Conservation (phyloP, 2,888 invertebrate species). For the Meganola albula region DNA sequence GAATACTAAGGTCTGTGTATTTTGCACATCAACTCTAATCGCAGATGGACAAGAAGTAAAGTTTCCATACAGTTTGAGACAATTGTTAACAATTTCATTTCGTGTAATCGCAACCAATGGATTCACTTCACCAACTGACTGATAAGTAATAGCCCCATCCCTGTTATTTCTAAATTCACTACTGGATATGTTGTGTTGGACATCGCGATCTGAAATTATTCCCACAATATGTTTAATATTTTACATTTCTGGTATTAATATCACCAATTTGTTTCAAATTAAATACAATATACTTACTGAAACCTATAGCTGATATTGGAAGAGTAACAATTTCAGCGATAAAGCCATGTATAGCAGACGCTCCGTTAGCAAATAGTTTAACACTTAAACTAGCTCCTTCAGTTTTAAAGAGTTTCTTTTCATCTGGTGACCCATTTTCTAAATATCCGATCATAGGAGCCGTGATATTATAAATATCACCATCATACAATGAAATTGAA, state of each 20-base stretch:
- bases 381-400: constrained; percentile 90
- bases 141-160: constrained; percentile 91
- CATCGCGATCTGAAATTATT: constrained; percentile 91
- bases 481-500: constrained; percentile 91
- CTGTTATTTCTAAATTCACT: constrained; percentile 88
- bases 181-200: constrained; percentile 92
- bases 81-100: constrained; percentile 92
- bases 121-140: constrained; percentile 96
- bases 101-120: constrained; percentile 91
- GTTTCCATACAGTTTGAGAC: constrained; percentile 94
- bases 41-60: constrained; percentile 94
- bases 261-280: constrained; percentile 2
- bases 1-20: constrained; percentile 92
- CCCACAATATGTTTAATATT: no score
- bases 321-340: constrained; percentile 97
- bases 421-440: constrained; percentile 82
- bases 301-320: constrained; percentile 93
- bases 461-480: constrained; percentile 92
- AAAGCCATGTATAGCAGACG: constrained; percentile 95
- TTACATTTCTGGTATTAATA: not conserved
- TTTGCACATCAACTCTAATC: constrained; percentile 92
- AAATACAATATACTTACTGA: constrained; percentile 80
- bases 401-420: constrained; percentile 86
- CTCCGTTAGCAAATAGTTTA: constrained; percentile 95
- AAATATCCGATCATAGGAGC: constrained; percentile 84